These are phyloP conservation scores for Palythoa heliodiscus DNA, from an alignment of 92 coral and sea anemone genomes.

Conservation along the genomic window DNA sequence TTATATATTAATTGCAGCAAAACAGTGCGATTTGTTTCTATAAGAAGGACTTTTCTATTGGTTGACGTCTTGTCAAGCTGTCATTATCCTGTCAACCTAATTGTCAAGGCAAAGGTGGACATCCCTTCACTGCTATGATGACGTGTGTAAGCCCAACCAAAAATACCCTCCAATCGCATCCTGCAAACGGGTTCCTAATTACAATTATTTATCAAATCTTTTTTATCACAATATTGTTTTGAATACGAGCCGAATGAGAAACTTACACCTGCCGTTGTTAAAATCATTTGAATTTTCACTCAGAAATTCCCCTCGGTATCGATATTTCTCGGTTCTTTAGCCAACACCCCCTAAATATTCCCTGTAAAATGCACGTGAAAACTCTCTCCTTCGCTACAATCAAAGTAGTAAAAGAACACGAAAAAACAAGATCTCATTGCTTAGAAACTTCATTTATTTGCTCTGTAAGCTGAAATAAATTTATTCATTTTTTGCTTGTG, in stretches of 20 bases:
- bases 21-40: slow-evolving; percentile 76
- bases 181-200: slow-evolving; percentile 78
- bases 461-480: slow-evolving; percentile 46
- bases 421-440: slow-evolving; percentile 17
- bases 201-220: slow-evolving; percentile 89
- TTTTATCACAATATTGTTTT: slow-evolving; percentile 87
- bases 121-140: slow-evolving; percentile 55
- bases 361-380: background rate
- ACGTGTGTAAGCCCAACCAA: slow-evolving; percentile 52
- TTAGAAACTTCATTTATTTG: slow-evolving; percentile 47
- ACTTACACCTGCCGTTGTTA: slow-evolving; percentile 71
- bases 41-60: slow-evolving; percentile 51
- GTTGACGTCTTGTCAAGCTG: slow-evolving; percentile 59
- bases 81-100: slow-evolving; percentile 56
- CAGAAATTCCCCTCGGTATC: slow-evolving; percentile 28
- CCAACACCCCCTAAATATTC: slow-evolving; percentile 38
- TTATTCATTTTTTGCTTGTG: slow-evolving; percentile 38
- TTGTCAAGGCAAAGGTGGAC: slow-evolving; percentile 61
- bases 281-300: slow-evolving; percentile 44
- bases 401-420: slow-evolving; percentile 15
- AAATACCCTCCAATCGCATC: slow-evolving; percentile 76
- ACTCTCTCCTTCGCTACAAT: background rate
- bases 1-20: slow-evolving; percentile 80
- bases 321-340: slow-evolving; percentile 1
- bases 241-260: slow-evolving; percentile 62